A percentile compares a stretch with the other conserved stretches of the same genome.
phyloP scores from a whole-genome alignment of 1,140 invertebrate species.

The Stegodyphus dumicola region DNA sequence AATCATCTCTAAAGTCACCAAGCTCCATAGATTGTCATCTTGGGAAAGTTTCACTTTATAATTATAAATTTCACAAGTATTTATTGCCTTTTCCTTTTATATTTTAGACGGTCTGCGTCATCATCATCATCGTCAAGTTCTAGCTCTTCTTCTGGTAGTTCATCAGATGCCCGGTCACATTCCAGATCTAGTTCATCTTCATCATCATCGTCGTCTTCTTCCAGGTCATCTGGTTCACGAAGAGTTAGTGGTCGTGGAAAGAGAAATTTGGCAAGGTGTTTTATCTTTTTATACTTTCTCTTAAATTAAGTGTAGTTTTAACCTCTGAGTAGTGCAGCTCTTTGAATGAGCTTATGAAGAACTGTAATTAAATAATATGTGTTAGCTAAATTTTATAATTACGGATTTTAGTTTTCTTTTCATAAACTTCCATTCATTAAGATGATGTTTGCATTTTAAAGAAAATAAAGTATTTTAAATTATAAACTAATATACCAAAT shows the following conservation, averaged over 20 bases:
- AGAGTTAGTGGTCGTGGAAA: slow-evolving; percentile 67
- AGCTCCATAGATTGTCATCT: background rate
- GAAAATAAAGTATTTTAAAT: no score
- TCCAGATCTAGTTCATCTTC: slow-evolving; percentile 64
- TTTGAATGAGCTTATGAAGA: no score
- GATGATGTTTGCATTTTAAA: no score
- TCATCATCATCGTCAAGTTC: slow-evolving; percentile 75
- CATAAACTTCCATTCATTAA: no score
- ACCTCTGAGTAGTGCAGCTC: no score
- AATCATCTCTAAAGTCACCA: background rate
- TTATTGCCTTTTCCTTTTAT: background rate
- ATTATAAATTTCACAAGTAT: background rate
- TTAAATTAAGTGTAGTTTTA: no score
- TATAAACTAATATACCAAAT: no score
- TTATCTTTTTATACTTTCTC: no score
- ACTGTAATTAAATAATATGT: no score
- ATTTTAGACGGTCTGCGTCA: slow-evolving; percentile 22
- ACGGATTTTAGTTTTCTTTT: no score
- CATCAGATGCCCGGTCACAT: slow-evolving; percentile 67
- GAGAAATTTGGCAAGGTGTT: slow-evolving; percentile 70
- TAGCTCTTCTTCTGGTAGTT: slow-evolving; percentile 72
- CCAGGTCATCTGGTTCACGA: slow-evolving; percentile 51
- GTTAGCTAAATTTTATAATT: no score
- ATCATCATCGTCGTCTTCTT: slow-evolving; percentile 62
- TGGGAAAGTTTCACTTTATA: background rate